These are phyloP conservation scores for Acinonyx jubatus DNA, from an alignment of 2,113 vertebrate species.

Conservation along the genomic window DNA sequence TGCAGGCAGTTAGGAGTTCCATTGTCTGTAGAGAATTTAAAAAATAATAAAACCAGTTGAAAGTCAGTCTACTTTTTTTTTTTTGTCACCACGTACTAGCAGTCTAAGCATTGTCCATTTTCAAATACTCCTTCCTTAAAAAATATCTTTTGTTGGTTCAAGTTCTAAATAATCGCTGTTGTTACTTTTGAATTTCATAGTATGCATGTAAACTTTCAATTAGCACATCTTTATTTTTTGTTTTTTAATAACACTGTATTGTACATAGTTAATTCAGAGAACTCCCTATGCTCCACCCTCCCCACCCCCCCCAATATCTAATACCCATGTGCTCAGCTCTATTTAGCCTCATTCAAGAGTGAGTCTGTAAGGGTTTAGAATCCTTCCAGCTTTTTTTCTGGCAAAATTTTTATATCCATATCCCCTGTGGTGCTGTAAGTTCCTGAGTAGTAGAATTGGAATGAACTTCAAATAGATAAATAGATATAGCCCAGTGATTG, in stretches of 20 bases:
- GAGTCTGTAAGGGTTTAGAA: background rate
- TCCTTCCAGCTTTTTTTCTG: background rate
- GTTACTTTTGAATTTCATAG: constrained; percentile 34
- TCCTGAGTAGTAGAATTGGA: constrained; percentile 16
- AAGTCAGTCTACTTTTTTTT: background rate
- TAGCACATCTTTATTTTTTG: constrained; percentile 17
- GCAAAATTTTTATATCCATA: constrained; percentile 23
- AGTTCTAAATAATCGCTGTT: constrained; percentile 33
- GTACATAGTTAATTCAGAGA: background rate
- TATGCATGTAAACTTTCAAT: background rate
- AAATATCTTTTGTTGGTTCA: background rate
- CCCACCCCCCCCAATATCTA: too few species aligned
- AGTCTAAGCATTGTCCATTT: background rate
- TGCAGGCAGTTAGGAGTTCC: background rate
- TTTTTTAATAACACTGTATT: background rate
- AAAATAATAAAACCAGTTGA: background rate
- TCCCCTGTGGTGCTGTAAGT: background rate
- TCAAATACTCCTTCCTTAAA: constrained; percentile 11
- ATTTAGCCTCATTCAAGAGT: background rate
- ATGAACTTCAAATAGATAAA: background rate
- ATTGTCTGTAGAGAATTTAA: constrained; percentile 15
- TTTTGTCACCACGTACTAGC: background rate
- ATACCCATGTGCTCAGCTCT: background rate
- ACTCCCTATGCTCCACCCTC: background rate
- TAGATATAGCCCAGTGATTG: background rate